Evolutionary conservation across 2,113 vertebrate genomes (phyloP).

Genomic region (Pollimyrus isidori): DNA sequence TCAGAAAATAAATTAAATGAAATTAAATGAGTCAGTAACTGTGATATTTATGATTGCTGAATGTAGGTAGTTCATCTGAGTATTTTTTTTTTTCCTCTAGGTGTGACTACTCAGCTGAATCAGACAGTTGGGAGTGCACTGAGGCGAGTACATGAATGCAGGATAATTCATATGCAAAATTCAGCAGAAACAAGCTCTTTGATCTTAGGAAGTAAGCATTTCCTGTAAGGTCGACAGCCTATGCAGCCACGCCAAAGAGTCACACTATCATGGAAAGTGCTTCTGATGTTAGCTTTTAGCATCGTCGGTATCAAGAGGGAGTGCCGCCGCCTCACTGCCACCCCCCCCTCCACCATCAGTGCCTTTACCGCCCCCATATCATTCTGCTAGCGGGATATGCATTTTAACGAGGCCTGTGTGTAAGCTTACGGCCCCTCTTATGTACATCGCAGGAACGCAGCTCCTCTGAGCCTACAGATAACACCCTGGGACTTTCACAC

Average conservation of each 20-base stretch:
- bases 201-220: neutral
- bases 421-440: neutral
- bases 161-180: conserved; percentile 11
- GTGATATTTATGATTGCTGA: neutral
- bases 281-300: neutral
- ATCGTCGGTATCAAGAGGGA: neutral
- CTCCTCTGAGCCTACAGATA: neutral
- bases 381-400: neutral
- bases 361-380: neutral
- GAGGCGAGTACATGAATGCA: conserved; percentile 13
- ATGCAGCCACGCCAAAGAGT: neutral
- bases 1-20: neutral
- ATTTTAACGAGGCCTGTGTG: neutral
- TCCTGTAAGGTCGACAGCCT: neutral
- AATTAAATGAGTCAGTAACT: neutral
- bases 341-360: neutral
- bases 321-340: neutral
- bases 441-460: neutral
- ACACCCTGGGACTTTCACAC: neutral
- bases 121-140: conserved; percentile 33
- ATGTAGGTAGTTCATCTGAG: conserved; percentile 11
- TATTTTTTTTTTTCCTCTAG: neutral
- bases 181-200: neutral
- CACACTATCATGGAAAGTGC: neutral
- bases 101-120: conserved; percentile 40